Evolutionary conservation across 2,113 vertebrate species (phyloP).

Genomic region (Hystrix cristata): DNA sequence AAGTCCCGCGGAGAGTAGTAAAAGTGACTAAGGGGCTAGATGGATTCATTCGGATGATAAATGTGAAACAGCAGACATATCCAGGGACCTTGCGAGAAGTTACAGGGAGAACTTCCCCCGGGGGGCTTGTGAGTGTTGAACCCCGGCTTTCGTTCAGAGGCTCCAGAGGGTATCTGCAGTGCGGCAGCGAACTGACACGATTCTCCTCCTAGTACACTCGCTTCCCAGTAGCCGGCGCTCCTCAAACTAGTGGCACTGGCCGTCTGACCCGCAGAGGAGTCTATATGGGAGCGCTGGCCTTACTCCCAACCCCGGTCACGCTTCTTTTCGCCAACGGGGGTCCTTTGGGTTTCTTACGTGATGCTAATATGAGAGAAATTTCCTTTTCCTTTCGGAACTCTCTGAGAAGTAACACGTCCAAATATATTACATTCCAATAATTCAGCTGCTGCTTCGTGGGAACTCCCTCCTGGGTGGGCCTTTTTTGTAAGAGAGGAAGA

Average conservation of each 20-base stretch:
- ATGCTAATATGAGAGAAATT: background rate
- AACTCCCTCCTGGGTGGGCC: slow-evolving; percentile 19
- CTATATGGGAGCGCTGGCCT: slow-evolving; percentile 74
- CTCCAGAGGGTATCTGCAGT: slow-evolving; percentile 39
- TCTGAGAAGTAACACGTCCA: slow-evolving; percentile 3
- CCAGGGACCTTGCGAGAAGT: background rate
- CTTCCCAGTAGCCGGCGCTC: background rate
- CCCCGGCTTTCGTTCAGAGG: slow-evolving; percentile 63
- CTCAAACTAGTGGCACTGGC: slow-evolving; percentile 57
- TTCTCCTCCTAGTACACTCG: background rate
- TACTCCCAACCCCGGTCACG: slow-evolving; percentile 86
- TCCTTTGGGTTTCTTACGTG: slow-evolving; percentile 87
- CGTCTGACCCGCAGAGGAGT: slow-evolving; percentile 52
- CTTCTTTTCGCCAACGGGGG: slow-evolving; percentile 86
- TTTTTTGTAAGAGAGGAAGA: slow-evolving; percentile 80
- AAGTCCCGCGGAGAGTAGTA: background rate
- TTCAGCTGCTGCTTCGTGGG: slow-evolving; percentile 34
- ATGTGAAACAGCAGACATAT: background rate
- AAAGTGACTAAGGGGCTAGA: background rate
- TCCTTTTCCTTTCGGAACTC: background rate
- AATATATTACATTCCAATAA: background rate
- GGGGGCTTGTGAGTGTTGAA: slow-evolving; percentile 50
- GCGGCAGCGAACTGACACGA: slow-evolving; percentile 57
- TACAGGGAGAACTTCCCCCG: slow-evolving; percentile 4
- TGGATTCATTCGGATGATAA: background rate